A percentile compares a stretch with the other conserved stretches of the same genome.
These are phyloP conservation scores for Remorina albescens DNA, from an alignment of 2,797 vertebrate species.

Conservation along the genomic window DNA sequence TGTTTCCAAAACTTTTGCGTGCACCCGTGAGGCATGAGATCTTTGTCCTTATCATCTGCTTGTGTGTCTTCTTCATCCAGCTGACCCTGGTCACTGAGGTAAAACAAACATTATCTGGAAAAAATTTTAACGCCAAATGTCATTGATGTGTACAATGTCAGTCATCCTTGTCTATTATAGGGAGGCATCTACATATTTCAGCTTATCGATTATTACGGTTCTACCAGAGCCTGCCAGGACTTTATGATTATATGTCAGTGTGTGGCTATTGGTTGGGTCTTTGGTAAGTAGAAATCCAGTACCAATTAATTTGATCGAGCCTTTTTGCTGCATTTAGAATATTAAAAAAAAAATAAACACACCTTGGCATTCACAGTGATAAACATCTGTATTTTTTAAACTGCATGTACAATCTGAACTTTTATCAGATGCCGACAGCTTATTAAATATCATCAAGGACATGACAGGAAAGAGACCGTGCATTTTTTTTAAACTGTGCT, in stretches of 20 bases:
- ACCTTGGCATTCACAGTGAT: not conserved
- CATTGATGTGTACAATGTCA: no score
- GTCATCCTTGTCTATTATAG: conserved; percentile 9
- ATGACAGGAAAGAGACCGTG: conserved; percentile 83
- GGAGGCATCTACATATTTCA: conserved; percentile 87
- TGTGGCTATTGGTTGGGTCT: conserved; percentile 87
- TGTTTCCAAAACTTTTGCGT: conserved; percentile 55
- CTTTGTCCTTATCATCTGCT: conserved; percentile 55
- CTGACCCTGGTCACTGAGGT: conserved; percentile 66
- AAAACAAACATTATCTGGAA: not conserved
- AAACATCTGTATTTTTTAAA: no score
- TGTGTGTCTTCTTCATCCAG: conserved; percentile 50
- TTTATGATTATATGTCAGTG: conserved; percentile 86
- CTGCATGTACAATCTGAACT: no score
- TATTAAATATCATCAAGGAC: conserved; percentile 82
- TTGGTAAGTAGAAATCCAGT: conserved; percentile 81
- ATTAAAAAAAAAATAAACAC: no score
- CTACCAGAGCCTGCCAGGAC: conserved; percentile 82
- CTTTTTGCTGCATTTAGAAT: not conserved
- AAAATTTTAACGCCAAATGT: not conserved
- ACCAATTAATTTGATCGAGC: not conserved
- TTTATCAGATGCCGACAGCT: conserved; percentile 77
- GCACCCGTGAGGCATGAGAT: not conserved
- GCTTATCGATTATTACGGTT: conserved; percentile 88
- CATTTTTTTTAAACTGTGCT: conserved; percentile 85